phyloP scores from a whole-genome alignment of 2,888 invertebrate species.

The Rotaria socialis region DNA sequence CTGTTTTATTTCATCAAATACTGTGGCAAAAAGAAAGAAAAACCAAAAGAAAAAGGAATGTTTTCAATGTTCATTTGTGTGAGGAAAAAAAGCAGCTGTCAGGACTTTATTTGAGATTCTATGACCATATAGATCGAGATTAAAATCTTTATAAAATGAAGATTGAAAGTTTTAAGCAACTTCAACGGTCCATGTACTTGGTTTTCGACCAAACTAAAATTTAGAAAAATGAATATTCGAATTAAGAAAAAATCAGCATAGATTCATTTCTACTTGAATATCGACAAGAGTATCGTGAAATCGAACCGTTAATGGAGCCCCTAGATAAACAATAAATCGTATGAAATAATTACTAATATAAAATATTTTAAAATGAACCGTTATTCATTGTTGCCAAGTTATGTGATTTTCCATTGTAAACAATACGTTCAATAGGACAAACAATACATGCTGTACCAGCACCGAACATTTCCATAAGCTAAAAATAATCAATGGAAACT shows the following conservation, averaged over 20 bases:
- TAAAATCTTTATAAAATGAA: not conserved
- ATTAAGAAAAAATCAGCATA: not conserved
- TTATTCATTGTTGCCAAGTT: constrained; percentile 65
- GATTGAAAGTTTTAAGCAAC: not conserved
- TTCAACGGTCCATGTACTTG: not conserved
- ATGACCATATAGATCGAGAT: not conserved
- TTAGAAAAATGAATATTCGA: not conserved
- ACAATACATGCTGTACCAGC: constrained; percentile 95
- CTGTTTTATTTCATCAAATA: not conserved
- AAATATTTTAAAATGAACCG: constrained; percentile 50
- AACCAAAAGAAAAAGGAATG: no score
- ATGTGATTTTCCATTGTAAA: constrained; percentile 66
- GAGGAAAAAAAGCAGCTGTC: not conserved
- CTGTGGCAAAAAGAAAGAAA: not conserved
- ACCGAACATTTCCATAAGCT: constrained; percentile 92
- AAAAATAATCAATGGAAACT: constrained; percentile 52
- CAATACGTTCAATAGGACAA: constrained; percentile 80
- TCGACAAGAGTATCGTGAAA: not conserved
- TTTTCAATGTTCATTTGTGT: no score
- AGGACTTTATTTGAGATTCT: not conserved
- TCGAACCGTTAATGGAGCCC: not conserved
- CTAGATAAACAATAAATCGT: not conserved
- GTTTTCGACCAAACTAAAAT: constrained; percentile 16
- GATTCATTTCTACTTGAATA: not conserved
- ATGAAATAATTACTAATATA: not conserved